Percentiles rank a stretch among this genome's conserved stretches.
Conservation (phyloP, 2,797 vertebrate species). For the Mastacembelus armatus region DNA sequence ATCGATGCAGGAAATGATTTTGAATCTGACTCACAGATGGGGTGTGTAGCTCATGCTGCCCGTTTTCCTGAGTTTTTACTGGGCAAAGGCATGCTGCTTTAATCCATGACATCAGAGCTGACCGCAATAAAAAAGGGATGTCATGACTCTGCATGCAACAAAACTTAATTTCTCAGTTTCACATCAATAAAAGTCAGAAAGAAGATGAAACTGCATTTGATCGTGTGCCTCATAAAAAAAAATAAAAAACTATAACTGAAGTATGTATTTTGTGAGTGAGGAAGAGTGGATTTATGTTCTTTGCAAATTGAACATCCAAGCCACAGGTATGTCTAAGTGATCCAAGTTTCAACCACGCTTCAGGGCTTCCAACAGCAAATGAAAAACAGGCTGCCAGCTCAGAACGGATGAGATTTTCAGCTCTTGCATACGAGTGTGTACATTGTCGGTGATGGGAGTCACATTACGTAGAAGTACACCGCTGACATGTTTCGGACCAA, state of each 20-base stretch:
- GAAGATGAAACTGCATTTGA: conserved; percentile 29
- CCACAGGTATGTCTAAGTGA: conserved; percentile 77
- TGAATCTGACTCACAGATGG: conserved; percentile 29
- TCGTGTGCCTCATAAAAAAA: conserved; percentile 35
- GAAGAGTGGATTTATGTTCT: conserved; percentile 62
- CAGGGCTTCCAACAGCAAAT: conserved; percentile 72
- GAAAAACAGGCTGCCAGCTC: conserved; percentile 70
- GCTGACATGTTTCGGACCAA: conserved; percentile 16
- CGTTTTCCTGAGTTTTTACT: conserved; percentile 61
- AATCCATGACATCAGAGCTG: conserved; percentile 31
- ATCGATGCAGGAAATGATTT: conserved; percentile 35
- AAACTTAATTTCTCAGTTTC: conserved; percentile 16
- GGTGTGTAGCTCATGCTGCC: conserved; percentile 31
- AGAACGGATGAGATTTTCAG: conserved; percentile 68
- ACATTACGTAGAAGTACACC: conserved; percentile 41
- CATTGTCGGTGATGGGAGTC: conserved; percentile 61
- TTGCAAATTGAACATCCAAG: conserved; percentile 69
- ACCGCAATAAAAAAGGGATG: conserved; percentile 56
- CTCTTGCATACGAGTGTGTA: conserved; percentile 53
- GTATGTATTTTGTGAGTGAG: conserved; percentile 26
- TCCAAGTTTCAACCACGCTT: conserved; percentile 70
- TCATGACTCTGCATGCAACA: conserved; percentile 19
- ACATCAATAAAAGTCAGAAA: conserved; percentile 19
- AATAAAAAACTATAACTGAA: conserved; percentile 30
- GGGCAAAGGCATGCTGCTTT: conserved; percentile 30